Base-by-base conservation (phyloP, 2,888 invertebrate species). In the Agrilus cyanescens region DNA sequence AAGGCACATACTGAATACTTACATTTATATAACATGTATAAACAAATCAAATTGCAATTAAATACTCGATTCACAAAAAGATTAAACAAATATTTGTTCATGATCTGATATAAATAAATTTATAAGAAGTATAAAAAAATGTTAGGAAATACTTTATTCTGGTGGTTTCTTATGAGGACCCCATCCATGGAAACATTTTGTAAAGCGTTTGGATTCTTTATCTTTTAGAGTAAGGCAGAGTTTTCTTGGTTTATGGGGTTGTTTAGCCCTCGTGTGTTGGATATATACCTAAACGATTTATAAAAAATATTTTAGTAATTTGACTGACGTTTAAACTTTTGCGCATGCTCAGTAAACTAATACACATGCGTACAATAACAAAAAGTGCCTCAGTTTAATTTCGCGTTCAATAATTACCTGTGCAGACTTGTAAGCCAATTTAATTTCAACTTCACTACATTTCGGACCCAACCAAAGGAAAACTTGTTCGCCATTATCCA, bases 121-220 rank as follows among this genome's bases (percentile, higher is more conserved):
- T 37, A 37, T 37, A 37, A 12, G 2, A 16, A 10, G 12, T 38
- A 38, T 14, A 38, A 38, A 38, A 20, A 8, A 31, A 38, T 38
- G 16, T 30, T 13, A 30, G 12, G n/a, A 13, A 37, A 32, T 29
- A n/a, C 32, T 55, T 74, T 78, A 85, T 61, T 84, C 84, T 2
- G 80, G 82, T 25, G 85, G 80, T 48, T 75, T 73, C 67, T 91
- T 93, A 66, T 93, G 89, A 51, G 78, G 76, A 47, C 91, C 86
- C 98, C 98, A 98, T 44, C 95, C 98, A 63, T 98, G 98, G 77
- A 98, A 98, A 69, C 98, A 97, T 70, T 94, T 94, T 48, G 86
- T 87, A 70, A 99, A 98, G 58, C 91, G 76, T 56, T 80, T 79
- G 12, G 94, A 90, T 70, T 99, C 98, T 61, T 94, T 94, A 62